Evolutionary conservation across 2,888 invertebrate genomes (phyloP).

Genomic region (Acleris cristana): DNA sequence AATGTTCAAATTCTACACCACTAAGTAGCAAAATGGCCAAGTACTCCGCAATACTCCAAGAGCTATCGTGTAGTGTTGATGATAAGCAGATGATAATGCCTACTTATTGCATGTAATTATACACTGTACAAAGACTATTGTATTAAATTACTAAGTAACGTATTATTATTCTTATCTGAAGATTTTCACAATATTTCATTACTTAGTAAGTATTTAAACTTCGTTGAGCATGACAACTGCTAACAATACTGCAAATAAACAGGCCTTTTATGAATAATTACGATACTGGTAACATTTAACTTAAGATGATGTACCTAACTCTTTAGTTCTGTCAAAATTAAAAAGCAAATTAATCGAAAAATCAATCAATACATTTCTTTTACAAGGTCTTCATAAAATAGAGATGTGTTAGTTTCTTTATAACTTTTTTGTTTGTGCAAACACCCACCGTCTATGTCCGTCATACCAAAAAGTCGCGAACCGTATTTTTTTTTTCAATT

Average conservation of each 20-base stretch:
- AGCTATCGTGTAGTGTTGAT: conserved; percentile 26
- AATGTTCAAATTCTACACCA: not conserved
- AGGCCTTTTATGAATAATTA: too few species aligned
- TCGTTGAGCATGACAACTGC: not conserved
- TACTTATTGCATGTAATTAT: conserved; percentile 28
- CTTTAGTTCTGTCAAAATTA: too few species aligned
- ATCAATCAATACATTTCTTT: too few species aligned
- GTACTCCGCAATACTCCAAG: conserved; percentile 10
- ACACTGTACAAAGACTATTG: conserved; percentile 6
- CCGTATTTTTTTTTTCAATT: conserved; percentile 21
- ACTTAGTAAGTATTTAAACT: not conserved
- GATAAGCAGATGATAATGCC: conserved; percentile 22
- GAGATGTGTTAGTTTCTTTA: too few species aligned
- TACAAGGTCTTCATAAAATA: too few species aligned
- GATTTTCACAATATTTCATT: conserved; percentile 11
- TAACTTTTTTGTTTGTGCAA: too few species aligned
- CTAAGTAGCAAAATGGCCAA: not conserved
- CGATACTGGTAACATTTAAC: too few species aligned
- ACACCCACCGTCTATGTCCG: not conserved
- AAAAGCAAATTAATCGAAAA: too few species aligned
- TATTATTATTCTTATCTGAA: conserved; percentile 11
- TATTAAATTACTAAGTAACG: conserved; percentile 9
- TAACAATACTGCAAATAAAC: not conserved
- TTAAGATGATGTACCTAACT: too few species aligned
- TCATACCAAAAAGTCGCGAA: not conserved